Evolutionary conservation across 2,797 vertebrate species (phyloP).

Genomic region (Cephalopachus bancanus): DNA sequence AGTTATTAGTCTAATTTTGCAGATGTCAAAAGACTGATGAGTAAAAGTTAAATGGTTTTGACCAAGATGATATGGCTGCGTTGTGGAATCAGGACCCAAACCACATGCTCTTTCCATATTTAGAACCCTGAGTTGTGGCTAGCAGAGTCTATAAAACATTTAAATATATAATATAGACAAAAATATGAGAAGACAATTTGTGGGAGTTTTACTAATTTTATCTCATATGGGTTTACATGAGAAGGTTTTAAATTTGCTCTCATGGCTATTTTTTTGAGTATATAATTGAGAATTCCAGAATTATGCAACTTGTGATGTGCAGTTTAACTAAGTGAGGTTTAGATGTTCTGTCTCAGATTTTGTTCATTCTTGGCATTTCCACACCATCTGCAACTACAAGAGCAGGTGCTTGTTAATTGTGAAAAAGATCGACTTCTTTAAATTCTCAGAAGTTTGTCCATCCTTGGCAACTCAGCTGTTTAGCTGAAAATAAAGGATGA

Average conservation of each 20-base stretch:
- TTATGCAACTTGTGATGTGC: background rate
- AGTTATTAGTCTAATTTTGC: background rate
- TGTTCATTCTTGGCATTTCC: background rate
- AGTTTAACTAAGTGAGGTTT: background rate
- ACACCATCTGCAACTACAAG: background rate
- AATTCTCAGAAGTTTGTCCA: constrained; percentile 1
- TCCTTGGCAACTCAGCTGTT: background rate
- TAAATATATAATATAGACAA: background rate
- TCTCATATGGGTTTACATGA: background rate
- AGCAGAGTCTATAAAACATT: background rate
- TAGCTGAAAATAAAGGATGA: constrained; percentile 1
- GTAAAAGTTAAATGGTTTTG: background rate
- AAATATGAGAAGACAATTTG: background rate
- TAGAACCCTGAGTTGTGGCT: background rate
- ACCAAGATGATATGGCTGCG: background rate
- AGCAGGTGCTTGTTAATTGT: constrained; percentile 10
- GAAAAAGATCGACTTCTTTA: background rate
- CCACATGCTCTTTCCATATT: background rate
- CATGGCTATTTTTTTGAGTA: constrained; percentile 2
- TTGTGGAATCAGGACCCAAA: background rate
- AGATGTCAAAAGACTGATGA: background rate
- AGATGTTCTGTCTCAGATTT: background rate
- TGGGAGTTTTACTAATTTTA: background rate
- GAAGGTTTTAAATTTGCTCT: constrained; percentile 43
- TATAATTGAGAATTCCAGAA: constrained; percentile 5